Evolutionary conservation across 2,113 vertebrate species (phyloP).

Genomic region (Hydropotes inermis): DNA sequence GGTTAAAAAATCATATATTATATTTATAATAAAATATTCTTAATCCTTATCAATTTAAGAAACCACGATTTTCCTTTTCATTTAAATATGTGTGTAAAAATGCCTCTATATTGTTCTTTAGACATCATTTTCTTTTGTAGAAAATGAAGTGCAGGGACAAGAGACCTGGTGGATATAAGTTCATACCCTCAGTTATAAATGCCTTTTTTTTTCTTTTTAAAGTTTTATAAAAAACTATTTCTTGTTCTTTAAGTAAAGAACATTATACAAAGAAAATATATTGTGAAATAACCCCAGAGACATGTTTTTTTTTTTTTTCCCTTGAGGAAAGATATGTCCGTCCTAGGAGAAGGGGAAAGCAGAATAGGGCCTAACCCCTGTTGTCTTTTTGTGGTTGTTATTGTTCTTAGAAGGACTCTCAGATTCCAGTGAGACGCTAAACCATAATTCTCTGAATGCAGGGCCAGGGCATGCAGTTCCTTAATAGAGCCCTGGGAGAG

Average conservation of each 20-base stretch:
- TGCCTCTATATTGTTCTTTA: conserved; percentile 77
- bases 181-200: conserved; percentile 81
- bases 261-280: conserved; percentile 90
- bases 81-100: conserved; percentile 82
- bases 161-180: conserved; percentile 83
- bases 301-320: conserved; percentile 61
- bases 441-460: conserved; percentile 58
- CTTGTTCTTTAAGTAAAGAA: conserved; percentile 88
- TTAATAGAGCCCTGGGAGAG: conserved; percentile 64
- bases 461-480: conserved; percentile 71
- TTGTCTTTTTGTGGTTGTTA: conserved; percentile 64
- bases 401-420: conserved; percentile 17
- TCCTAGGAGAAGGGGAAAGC: conserved; percentile 71
- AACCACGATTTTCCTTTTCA: conserved; percentile 80
- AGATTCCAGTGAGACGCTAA: conserved; percentile 46
- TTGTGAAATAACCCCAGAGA: conserved; percentile 86
- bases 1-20: conserved; percentile 78
- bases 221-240: conserved; percentile 87
- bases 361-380: conserved; percentile 76
- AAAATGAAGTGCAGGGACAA: conserved; percentile 74
- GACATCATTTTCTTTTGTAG: conserved; percentile 74
- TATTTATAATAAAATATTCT: conserved; percentile 85
- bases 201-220: conserved; percentile 75
- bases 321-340: conserved; percentile 79
- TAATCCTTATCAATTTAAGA: conserved; percentile 83